phyloP scores from a whole-genome alignment of 2,888 invertebrate species.

The Drosophila ustulata region DNA sequence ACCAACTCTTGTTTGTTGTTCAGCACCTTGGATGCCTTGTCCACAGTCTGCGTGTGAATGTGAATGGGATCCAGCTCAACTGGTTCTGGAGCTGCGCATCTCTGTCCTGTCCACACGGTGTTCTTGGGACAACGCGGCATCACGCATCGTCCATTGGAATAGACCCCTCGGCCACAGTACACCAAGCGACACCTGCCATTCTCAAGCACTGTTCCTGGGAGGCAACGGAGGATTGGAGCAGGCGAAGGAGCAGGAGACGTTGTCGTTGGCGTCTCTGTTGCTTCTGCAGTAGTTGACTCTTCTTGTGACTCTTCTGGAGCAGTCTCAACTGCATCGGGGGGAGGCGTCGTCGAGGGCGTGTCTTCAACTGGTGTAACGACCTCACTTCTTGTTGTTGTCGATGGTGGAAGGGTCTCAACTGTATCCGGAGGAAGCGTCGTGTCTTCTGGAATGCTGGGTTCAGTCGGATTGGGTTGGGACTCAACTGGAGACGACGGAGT shows the following conservation, averaged over 20 bases:
- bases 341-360: too few relatives aligned
- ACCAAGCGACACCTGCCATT: conserved; percentile 66
- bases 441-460: background rate
- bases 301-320: too few relatives aligned
- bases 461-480: conserved; percentile 1
- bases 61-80: conserved; percentile 48
- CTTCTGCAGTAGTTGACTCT: background rate
- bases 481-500: conserved; percentile 11
- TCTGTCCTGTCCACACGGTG: conserved; percentile 68
- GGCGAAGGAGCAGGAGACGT: conserved; percentile 28
- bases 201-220: conserved; percentile 61
- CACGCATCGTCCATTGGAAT: conserved; percentile 59
- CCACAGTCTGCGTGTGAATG: conserved; percentile 46
- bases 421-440: background rate
- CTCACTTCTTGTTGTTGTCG: too few relatives aligned
- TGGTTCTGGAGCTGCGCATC: conserved; percentile 57
- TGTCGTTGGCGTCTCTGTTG: conserved; percentile 1
- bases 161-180: conserved; percentile 65
- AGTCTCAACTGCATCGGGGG: too few relatives aligned
- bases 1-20: conserved; percentile 67
- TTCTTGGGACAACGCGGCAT: conserved; percentile 67
- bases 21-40: conserved; percentile 42
- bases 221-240: conserved; percentile 50
- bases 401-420: background rate
- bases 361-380: background rate